Evolutionary conservation across 2,888 invertebrate genomes (phyloP).

Genomic region (Pseudanteris insignis): DNA sequence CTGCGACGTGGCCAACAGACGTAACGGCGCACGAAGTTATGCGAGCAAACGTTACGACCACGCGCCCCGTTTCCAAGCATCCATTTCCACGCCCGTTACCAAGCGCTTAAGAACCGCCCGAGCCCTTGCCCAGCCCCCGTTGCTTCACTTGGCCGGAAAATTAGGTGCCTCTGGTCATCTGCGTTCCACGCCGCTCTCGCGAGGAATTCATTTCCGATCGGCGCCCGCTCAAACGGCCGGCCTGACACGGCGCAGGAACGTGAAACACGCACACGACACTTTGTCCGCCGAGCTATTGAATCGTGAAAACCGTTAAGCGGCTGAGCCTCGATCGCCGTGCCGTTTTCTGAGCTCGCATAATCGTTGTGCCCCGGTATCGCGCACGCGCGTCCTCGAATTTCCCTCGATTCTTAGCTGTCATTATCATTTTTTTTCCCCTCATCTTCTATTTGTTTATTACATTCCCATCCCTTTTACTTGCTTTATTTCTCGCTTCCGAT

Average conservation of each 20-base stretch:
- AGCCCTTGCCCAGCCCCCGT: too few relatives aligned
- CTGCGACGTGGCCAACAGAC: slow-evolving; percentile 20
- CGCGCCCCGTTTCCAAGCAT: slow-evolving; percentile 26
- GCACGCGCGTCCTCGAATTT: slow-evolving; percentile 25
- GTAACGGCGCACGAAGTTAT: slow-evolving; percentile 43
- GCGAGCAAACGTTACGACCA: slow-evolving; percentile 18
- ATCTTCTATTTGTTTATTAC: too few relatives aligned
- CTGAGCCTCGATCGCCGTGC: slow-evolving; percentile 31
- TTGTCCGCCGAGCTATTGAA: slow-evolving; percentile 43
- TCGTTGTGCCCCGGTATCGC: slow-evolving; percentile 21
- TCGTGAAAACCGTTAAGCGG: slow-evolving; percentile 46
- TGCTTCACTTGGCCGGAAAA: slow-evolving; percentile 41
- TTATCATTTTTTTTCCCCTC: too few relatives aligned
- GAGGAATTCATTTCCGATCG: slow-evolving; percentile 44
- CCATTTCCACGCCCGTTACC: slow-evolving; percentile 42
- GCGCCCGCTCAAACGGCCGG: slow-evolving; percentile 25
- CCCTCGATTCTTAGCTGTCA: too few relatives aligned
- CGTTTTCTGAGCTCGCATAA: slow-evolving; percentile 37
- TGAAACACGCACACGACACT: slow-evolving; percentile 43
- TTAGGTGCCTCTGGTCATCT: slow-evolving; percentile 46
- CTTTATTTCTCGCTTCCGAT: too few relatives aligned
- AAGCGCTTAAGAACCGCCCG: slow-evolving; percentile 39
- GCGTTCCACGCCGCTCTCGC: slow-evolving; percentile 37
- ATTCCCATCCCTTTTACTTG: too few relatives aligned
- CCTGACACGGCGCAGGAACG: slow-evolving; percentile 41